Evolutionary conservation across 1,140 invertebrate species (phyloP).

Genomic region (Lutraria rhynchaena): DNA sequence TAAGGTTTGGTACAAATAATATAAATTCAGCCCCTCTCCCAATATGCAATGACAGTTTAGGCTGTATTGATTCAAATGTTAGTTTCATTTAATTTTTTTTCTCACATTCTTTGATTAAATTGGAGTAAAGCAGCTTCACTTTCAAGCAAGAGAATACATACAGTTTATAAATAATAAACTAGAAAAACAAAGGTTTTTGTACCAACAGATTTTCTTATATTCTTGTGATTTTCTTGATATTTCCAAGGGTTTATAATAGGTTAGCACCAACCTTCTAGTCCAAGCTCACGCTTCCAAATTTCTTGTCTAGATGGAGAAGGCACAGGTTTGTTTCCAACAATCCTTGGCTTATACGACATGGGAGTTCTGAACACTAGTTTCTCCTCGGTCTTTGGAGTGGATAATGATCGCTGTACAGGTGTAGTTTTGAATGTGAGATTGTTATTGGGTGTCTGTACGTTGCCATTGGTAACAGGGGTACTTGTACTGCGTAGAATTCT

Average conservation of each 20-base stretch:
- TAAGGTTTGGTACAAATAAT: no score
- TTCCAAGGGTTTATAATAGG: no score
- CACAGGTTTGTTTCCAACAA: slow-evolving; percentile 66
- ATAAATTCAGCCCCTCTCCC: no score
- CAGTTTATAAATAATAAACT: no score
- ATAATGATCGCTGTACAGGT: neutral
- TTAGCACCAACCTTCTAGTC: slow-evolving; percentile 65
- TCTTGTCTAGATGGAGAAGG: slow-evolving; percentile 73
- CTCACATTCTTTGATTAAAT: no score
- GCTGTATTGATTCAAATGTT: no score
- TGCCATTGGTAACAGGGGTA: neutral
- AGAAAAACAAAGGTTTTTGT: no score
- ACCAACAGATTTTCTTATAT: no score
- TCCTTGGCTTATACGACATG: slow-evolving; percentile 71
- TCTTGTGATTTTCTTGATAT: no score
- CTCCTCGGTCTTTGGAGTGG: slow-evolving; percentile 28
- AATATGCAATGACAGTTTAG: no score
- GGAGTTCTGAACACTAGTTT: slow-evolving; percentile 70
- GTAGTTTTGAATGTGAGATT: no score
- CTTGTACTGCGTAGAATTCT: slow-evolving; percentile 5
- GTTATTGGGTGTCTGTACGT: neutral
- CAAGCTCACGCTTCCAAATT: slow-evolving; percentile 72
- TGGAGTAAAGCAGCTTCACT: neutral
- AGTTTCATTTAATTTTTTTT: no score
- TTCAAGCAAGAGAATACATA: neutral